Percentiles rank a stretch among this genome's conserved stretches.
Evolutionary conservation across 2,888 invertebrate species (phyloP).

Genomic region (Celastrina argiolus): DNA sequence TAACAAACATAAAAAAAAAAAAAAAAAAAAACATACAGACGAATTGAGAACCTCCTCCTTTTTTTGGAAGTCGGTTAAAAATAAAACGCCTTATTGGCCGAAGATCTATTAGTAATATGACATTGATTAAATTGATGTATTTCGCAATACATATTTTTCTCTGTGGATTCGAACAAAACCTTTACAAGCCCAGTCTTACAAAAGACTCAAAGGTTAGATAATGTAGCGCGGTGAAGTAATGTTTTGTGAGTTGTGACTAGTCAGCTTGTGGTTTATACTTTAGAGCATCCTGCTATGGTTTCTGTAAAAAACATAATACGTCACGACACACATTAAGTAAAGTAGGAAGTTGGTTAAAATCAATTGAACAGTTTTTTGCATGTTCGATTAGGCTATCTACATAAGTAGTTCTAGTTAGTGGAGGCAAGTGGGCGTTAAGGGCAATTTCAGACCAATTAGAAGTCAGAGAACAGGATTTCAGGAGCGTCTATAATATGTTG

Average conservation of each 20-base stretch:
- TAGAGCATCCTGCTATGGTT: background rate
- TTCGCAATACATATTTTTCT: slow-evolving; percentile 1
- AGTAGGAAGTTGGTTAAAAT: slow-evolving; percentile 5
- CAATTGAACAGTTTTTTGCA: background rate
- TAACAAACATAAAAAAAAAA: too few relatives aligned
- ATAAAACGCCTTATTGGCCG: background rate
- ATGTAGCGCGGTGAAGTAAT: slow-evolving; percentile 15
- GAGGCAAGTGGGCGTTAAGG: slow-evolving; percentile 1
- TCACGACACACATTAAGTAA: background rate
- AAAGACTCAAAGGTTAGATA: slow-evolving; percentile 13
- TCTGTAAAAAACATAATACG: background rate
- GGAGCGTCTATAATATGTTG: background rate
- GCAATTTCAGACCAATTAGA: background rate
- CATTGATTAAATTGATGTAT: slow-evolving; percentile 5
- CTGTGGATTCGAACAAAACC: background rate
- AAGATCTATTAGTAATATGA: background rate
- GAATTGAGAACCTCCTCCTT: too few relatives aligned
- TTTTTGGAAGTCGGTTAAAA: too few relatives aligned
- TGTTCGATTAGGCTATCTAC: background rate
- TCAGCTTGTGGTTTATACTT: background rate
- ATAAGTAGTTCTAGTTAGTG: background rate
- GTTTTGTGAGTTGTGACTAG: background rate
- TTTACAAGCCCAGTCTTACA: slow-evolving; percentile 3
- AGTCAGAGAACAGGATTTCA: background rate
- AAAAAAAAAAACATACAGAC: too few relatives aligned